phyloP scores from a whole-genome alignment of 2,113 vertebrate genomes.

The Pelobates fuscus region DNA sequence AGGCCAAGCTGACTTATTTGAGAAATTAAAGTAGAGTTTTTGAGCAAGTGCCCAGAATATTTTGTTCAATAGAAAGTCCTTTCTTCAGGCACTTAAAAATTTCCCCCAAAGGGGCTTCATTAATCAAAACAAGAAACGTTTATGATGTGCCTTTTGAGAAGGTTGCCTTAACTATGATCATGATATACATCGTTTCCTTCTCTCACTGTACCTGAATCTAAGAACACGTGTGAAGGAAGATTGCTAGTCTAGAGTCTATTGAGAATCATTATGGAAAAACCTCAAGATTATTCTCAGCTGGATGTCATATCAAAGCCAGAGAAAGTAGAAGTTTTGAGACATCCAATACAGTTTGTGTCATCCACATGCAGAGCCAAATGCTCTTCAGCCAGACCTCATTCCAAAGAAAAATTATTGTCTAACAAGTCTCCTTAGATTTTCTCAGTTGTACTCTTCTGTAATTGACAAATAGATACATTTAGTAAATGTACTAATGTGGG shows the following conservation, averaged over 20 bases:
- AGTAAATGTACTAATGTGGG: too few relatives aligned
- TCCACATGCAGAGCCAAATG: neutral
- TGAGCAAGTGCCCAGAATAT: slow-evolving; percentile 13
- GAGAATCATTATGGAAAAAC: neutral
- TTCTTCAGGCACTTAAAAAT: slow-evolving; percentile 2
- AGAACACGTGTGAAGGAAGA: neutral
- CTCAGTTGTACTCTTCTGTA: neutral
- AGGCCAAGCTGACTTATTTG: slow-evolving; percentile 8
- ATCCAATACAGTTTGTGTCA: neutral
- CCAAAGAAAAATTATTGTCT: neutral
- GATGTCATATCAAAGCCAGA: slow-evolving; percentile 1
- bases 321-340: neutral
- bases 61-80: slow-evolving; percentile 15
- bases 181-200: neutral
- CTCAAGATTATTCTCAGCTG: slow-evolving; percentile 13
- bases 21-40: slow-evolving; percentile 19
- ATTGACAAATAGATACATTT: neutral
- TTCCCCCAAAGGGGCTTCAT: neutral
- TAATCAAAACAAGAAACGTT: neutral
- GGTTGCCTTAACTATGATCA: neutral
- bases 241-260: neutral
- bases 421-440: neutral
- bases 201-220: neutral
- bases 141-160: neutral
- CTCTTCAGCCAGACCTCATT: neutral